Evolutionary conservation across 2,113 vertebrate genomes (phyloP), one percentile per base, ranked within the genome.

Genomic region (Neomonachus schauinslandi): DNA sequence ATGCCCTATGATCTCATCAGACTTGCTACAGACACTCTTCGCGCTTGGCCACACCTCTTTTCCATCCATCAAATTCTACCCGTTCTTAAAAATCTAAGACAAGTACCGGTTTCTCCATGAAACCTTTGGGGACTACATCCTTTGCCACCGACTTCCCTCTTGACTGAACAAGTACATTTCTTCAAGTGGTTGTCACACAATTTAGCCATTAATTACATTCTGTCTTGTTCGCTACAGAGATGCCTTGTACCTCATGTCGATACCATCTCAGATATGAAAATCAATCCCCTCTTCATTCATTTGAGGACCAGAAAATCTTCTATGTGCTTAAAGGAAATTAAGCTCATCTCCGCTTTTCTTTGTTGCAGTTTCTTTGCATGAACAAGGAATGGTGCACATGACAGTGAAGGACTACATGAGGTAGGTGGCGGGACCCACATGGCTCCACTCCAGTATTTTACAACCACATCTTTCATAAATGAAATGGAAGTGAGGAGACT

Each of bases 321-420:
- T 31, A 26, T 19, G 42, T 65, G 13, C 63, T 33, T 65, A 65
- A 16, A 33, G 28, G 21, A 93, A 94, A 49, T 36, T 26, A 94
- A 98, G 36, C 88, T 65, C 26, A 72, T 9, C 22, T 88, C 71
- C 81, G 46, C 24, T 7, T 79, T 88, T 94, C 81, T 89, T 94
- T 79, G 95, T 96, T 98, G 11, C 98, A 99, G 99, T 96, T 86
- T 98, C 98, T 97, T 95, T 98, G 88, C 98, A 97, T 88, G 96
- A 98, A 95, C 98, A 97, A 98, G 98, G 98, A 92, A 98, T 98
- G 84, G 89, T 98, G 94, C 98, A 98, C 76, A 97, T 98, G 97
- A 98, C 98, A 0, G 97, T 99, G 57, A 98, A 99, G 96, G 98
- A 98, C 57, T 99, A 99, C 97, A 96, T 98, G 96, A 98, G 99